Percentiles rank a stretch among this genome's conserved stretches.
Evolutionary conservation across 2,888 invertebrate species (phyloP).

Genomic region (Odontothrips loti): DNA sequence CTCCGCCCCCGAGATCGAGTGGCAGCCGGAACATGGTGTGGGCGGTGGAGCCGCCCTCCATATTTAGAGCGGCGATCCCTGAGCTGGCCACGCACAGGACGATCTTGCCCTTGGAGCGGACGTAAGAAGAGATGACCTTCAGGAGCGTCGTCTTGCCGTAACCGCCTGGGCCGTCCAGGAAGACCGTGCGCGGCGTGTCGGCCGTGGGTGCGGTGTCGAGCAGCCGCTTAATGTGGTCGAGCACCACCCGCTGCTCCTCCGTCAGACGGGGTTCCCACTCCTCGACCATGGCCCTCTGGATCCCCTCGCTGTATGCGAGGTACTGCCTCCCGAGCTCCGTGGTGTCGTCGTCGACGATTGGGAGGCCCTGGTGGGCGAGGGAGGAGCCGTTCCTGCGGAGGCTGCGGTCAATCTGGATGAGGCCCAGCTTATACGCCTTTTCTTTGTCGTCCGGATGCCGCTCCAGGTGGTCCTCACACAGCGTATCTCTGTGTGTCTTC

Average conservation of each 20-base stretch:
- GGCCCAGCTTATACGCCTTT: constrained; percentile 23
- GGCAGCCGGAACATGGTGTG: constrained; percentile 35
- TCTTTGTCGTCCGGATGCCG: not conserved
- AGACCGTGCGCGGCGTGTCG: constrained; percentile 8
- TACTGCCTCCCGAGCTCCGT: constrained; percentile 31
- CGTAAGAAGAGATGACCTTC: constrained; percentile 28
- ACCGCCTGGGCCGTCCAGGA: constrained; percentile 35
- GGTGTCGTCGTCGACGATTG: constrained; percentile 29
- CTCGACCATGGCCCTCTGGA: constrained; percentile 27
- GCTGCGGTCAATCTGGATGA: constrained; percentile 32
- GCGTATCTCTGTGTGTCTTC: constrained; percentile 26
- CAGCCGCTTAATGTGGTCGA: constrained; percentile 20
- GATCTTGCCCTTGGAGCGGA: constrained; percentile 29
- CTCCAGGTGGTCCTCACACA: constrained; percentile 33
- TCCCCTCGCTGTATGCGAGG: constrained; percentile 30
- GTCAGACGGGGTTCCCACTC: constrained; percentile 33
- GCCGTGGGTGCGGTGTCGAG: not conserved
- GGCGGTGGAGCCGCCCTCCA: constrained; percentile 34
- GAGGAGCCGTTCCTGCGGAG: constrained; percentile 31
- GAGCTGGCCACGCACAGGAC: constrained; percentile 31
- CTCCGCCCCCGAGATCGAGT: constrained; percentile 31
- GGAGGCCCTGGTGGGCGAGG: constrained; percentile 30
- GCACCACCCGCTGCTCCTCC: constrained; percentile 31
- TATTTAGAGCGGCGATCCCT: constrained; percentile 20
- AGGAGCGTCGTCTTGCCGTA: constrained; percentile 33